A percentile compares a stretch with the other conserved stretches of the same genome.
phyloP scores from a whole-genome alignment of 1,140 invertebrate genomes.

The Amyelois transitella region DNA sequence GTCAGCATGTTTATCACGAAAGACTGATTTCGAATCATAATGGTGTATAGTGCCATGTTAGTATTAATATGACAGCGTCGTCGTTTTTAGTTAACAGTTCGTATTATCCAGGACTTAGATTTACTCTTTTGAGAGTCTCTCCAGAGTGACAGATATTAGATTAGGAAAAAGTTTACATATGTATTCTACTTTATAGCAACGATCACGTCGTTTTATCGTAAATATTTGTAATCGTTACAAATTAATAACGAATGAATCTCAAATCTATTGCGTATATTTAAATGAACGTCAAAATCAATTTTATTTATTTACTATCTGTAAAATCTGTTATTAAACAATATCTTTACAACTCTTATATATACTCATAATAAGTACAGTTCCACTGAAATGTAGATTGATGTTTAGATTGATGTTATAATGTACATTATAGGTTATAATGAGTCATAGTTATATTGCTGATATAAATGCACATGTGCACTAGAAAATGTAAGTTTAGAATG shows the following conservation, averaged over 20 bases:
- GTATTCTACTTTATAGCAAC: conserved; percentile 11
- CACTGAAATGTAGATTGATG: conserved; percentile 28
- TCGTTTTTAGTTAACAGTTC: conserved; percentile 33
- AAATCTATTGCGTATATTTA: conserved; percentile 46
- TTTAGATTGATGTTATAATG: conserved; percentile 41
- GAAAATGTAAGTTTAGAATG: conserved; percentile 7
- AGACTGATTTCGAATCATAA: conserved; percentile 65
- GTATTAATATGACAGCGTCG: conserved; percentile 43
- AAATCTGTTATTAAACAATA: conserved; percentile 13
- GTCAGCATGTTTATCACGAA: conserved; percentile 40
- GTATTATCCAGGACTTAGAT: conserved; percentile 40
- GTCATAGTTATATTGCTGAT: conserved; percentile 46
- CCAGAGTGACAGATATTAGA: conserved; percentile 15
- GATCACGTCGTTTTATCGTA: conserved; percentile 27
- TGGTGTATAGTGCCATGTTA: conserved; percentile 70
- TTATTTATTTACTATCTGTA: conserved; percentile 54
- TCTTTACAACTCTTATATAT: conserved; percentile 17
- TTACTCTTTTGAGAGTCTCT: conserved; percentile 15
- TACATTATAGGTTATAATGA: conserved; percentile 34
- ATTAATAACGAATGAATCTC: conserved; percentile 52
- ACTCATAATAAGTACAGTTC: conserved; percentile 39
- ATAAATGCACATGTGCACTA: conserved; percentile 45
- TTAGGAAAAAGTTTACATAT: conserved; percentile 9
- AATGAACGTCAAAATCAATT: conserved; percentile 32
- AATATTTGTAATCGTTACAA: conserved; percentile 29